These are phyloP conservation scores for Campaea margaritaria DNA, from an alignment of 2,888 invertebrate genomes.

Conservation along the genomic window DNA sequence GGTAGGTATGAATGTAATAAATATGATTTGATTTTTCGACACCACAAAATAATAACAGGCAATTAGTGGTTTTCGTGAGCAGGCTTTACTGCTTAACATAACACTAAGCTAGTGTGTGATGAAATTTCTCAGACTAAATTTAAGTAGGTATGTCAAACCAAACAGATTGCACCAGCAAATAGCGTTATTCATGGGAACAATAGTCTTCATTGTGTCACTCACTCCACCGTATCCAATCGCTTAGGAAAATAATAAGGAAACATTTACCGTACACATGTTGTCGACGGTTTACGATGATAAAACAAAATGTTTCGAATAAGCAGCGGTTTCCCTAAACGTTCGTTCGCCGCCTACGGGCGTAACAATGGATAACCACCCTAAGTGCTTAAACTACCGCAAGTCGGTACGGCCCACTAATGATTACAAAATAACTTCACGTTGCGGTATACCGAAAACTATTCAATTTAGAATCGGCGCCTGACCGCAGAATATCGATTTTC, in stretches of 20 bases:
- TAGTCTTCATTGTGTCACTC: conserved; percentile 34
- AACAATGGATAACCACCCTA: conserved; percentile 33
- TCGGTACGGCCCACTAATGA: conserved; percentile 29
- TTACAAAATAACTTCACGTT: conserved; percentile 43
- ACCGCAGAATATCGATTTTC: conserved; percentile 41
- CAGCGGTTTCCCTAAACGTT: conserved; percentile 34
- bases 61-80: no score
- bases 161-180: conserved; percentile 8
- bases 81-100: no score
- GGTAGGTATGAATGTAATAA: background rate
- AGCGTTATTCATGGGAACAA: conserved; percentile 22
- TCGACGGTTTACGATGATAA: conserved; percentile 57
- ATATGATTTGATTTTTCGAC: background rate
- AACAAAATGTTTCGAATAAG: conserved; percentile 55
- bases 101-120: background rate
- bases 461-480: conserved; percentile 36
- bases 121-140: background rate
- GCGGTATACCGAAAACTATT: conserved; percentile 42
- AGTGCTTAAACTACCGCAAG: conserved; percentile 21
- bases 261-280: conserved; percentile 52
- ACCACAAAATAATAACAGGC: no score
- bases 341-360: conserved; percentile 20
- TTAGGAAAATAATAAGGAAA: conserved; percentile 48
- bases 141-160: background rate
- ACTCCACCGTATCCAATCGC: conserved; percentile 30